Conservation (phyloP, 2,888 invertebrate genomes). For the Eugnorisma glareosa region DNA sequence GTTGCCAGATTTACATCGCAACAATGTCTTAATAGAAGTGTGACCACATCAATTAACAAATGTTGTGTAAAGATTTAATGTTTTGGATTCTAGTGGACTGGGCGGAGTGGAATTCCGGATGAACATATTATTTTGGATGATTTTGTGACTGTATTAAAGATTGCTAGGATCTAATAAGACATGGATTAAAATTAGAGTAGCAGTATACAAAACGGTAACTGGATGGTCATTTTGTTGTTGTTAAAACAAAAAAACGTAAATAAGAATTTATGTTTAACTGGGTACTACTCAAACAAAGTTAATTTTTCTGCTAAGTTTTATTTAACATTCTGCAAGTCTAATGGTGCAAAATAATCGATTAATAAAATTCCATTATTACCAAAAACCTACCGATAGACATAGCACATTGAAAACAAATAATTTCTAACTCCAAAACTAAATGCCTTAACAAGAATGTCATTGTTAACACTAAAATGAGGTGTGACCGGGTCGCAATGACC, state of each 20-base stretch:
- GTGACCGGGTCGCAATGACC: constrained; percentile 86
- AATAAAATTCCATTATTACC: not conserved
- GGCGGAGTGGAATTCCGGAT: constrained; percentile 45
- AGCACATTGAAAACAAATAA: not conserved
- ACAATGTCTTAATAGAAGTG: constrained; percentile 73
- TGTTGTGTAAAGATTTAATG: constrained; percentile 75
- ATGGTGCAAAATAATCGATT: not conserved
- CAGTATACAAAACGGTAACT: not conserved
- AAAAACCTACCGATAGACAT: not conserved
- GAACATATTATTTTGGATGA: constrained; percentile 59
- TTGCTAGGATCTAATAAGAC: not conserved
- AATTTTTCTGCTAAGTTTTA: not conserved
- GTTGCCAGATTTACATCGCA: constrained; percentile 75
- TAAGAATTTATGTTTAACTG: not conserved
- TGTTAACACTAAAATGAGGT: constrained; percentile 81
- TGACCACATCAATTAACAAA: constrained; percentile 75
- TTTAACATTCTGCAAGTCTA: not conserved
- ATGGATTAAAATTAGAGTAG: not conserved
- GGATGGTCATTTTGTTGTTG: not conserved
- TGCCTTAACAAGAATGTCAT: constrained; percentile 59
- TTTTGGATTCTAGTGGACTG: constrained; percentile 54
- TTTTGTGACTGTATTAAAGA: constrained; percentile 15
- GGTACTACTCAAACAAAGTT: not conserved
- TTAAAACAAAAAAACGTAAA: not conserved
- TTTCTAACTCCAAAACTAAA: constrained; percentile 8